phyloP scores from a whole-genome alignment of 1,140 invertebrate species.

The Macrostomum lignano region DNA sequence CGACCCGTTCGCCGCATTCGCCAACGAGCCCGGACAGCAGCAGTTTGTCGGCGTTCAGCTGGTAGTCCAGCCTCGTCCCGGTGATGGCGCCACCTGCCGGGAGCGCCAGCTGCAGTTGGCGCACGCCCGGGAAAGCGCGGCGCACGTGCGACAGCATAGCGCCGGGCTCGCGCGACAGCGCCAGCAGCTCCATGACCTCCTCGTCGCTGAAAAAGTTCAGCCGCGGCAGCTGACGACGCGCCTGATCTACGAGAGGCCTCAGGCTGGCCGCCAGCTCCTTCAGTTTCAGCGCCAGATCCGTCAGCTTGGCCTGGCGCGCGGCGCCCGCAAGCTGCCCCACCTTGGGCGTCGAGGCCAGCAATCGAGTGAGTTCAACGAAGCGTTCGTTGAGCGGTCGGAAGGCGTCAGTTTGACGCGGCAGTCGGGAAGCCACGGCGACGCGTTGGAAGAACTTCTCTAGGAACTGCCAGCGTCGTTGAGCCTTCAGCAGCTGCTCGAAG shows the following conservation, averaged over 20 bases:
- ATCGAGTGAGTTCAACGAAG: too few species aligned
- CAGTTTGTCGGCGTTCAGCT: constrained; percentile 21
- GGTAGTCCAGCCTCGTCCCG: constrained; percentile 15
- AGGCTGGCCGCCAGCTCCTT: too few species aligned
- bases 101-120: constrained; percentile 14
- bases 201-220: constrained; percentile 22
- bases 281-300: too few species aligned
- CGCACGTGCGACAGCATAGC: constrained; percentile 15
- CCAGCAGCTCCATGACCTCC: constrained; percentile 18
- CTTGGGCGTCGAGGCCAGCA: too few species aligned
- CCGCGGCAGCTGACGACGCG: constrained; percentile 15
- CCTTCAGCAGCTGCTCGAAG: constrained; percentile 12
- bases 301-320: too few species aligned
- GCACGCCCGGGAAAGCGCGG: constrained; percentile 20
- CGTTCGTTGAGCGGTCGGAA: too few species aligned
- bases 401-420: constrained; percentile 18
- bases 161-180: constrained; percentile 19
- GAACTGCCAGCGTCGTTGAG: constrained; percentile 2
- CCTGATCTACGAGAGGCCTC: constrained; percentile 11
- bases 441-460: constrained; percentile 2
- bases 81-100: constrained; percentile 12
- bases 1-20: too few species aligned
- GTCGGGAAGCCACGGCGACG: constrained; percentile 11
- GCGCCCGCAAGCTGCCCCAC: too few species aligned
- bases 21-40: too few species aligned